phyloP scores from a whole-genome alignment of 1,140 invertebrate genomes.

The Propsilocerus akamusi region DNA sequence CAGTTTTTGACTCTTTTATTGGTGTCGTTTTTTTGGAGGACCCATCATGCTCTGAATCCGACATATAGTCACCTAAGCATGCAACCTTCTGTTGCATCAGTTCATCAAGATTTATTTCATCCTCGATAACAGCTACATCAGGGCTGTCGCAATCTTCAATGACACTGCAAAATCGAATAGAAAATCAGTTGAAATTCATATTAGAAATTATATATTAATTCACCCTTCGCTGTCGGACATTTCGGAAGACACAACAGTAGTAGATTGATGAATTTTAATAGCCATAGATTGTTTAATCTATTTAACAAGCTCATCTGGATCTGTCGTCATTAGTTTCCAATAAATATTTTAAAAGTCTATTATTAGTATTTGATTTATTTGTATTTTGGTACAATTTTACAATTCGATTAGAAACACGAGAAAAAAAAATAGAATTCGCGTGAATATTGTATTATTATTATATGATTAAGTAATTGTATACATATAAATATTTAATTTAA shows the following conservation, averaged over 20 bases:
- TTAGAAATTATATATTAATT: not conserved
- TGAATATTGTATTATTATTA: too few relatives aligned
- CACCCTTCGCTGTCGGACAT: not conserved
- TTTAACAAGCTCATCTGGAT: not conserved
- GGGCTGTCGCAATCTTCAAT: slow-evolving; percentile 56
- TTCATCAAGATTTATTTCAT: slow-evolving; percentile 73
- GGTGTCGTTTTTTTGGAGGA: slow-evolving; percentile 7
- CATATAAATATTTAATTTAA: too few relatives aligned
- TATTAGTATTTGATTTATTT: too few relatives aligned
- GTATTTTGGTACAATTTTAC: too few relatives aligned
- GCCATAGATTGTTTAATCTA: not conserved
- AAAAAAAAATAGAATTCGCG: too few relatives aligned
- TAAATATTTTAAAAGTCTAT: too few relatives aligned
- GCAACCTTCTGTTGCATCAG: slow-evolving; percentile 74
- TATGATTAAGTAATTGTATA: too few relatives aligned
- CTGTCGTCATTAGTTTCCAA: not conserved
- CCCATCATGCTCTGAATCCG: slow-evolving; percentile 25
- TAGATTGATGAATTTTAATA: not conserved
- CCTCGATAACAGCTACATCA: slow-evolving; percentile 56
- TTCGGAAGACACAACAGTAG: not conserved
- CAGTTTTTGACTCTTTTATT: slow-evolving; percentile 14
- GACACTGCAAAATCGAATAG: slow-evolving; percentile 16
- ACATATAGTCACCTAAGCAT: slow-evolving; percentile 34
- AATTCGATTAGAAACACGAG: too few relatives aligned
- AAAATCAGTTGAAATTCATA: not conserved